Base-by-base conservation (phyloP, 2,113 vertebrate genomes). In the Hypocryptadius cinnamomeus region DNA sequence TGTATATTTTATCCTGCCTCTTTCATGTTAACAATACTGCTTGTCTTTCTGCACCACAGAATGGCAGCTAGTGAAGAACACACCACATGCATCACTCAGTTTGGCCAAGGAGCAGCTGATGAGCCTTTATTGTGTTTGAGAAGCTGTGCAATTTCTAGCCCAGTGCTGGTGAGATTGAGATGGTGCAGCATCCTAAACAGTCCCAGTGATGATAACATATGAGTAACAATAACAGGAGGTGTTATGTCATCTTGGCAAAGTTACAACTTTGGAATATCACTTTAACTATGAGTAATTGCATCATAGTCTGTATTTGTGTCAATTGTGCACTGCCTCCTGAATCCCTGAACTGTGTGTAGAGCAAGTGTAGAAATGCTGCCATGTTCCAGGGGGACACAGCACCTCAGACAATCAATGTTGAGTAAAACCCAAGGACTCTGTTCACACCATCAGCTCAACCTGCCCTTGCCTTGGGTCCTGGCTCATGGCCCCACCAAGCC, bases 401-500 rank as follows among this genome's bases (percentile, higher is more conserved):
- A 56, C 11, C n/a, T 37, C 27, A 33, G 50, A 47, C 27, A 33
- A 45, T 7, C 37, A 79, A 66, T 9, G 37, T 4, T 21, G 37
- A 39, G 19, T n/a, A 5, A 4, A 35, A 27, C 27, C 47, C 17
- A 3, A 0, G 7, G 28, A 4, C 13, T 31, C 3, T 13, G 30
- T 11, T 54, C 51, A 35, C 13, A 25, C 9, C 22, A 9, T 37
- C 40, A 72, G 35, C 63, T 64, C 25, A 33, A 11, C 3, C 19
- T 80, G 60, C 35, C 33, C 61, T 24, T 8, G 12, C 10, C 33
- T 69, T 30, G 9, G 35, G 7, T 35, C 17, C 44, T 54, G 44
- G 25, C 19, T 31, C 35, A 30, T 1, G 27, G 45, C 33, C 8
- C 6, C 40, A 56, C 77, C 78, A 45, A 68, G 39, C 8, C 11